A percentile compares a stretch with the other conserved stretches of the same genome.
Conservation (phyloP, 2,113 vertebrate genomes). For the Psammodynastes pulverulentus region DNA sequence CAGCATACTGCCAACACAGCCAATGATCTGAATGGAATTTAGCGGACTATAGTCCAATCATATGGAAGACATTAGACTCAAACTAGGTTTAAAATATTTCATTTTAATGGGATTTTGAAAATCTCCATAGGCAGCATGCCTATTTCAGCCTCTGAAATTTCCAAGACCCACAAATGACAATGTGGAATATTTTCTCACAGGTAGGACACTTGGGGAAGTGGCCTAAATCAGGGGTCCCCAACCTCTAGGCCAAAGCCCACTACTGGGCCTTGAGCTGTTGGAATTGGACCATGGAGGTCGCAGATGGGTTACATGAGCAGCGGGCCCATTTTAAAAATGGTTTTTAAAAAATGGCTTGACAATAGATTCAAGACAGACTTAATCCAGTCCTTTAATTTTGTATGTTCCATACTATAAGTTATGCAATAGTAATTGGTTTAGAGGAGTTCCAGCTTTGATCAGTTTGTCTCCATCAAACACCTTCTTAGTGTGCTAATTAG, state of each 20-base stretch:
- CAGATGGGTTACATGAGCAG: neutral
- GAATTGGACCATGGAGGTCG: neutral
- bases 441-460: neutral
- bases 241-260: fast-evolving
- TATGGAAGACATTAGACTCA: neutral
- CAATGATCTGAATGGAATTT: neutral
- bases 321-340: too few species aligned
- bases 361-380: neutral
- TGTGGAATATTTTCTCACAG: neutral
- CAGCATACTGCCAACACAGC: neutral
- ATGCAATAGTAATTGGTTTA: neutral
- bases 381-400: neutral
- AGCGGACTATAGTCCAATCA: neutral
- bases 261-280: neutral
- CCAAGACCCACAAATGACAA: neutral
- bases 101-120: neutral
- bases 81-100: neutral
- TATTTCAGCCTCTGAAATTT: neutral
- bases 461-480: neutral
- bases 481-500: neutral
- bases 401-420: neutral
- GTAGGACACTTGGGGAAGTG: neutral
- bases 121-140: neutral
- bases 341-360: neutral
- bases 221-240: neutral